Evolutionary conservation across 2,888 invertebrate species (phyloP).

Genomic region (Subacronicta megacephala): DNA sequence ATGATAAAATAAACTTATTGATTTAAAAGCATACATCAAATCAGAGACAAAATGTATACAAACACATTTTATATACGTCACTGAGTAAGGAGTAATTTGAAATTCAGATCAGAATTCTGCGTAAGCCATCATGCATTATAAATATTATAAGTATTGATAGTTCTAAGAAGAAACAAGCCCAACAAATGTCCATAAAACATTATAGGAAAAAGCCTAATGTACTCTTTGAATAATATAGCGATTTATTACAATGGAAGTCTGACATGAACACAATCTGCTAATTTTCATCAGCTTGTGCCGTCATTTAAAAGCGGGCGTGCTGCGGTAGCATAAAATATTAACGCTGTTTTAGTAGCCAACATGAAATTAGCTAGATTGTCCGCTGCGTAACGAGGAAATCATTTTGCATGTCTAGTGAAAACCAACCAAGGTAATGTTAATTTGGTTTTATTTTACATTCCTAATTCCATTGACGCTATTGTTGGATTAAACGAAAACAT

Average conservation of each 20-base stretch:
- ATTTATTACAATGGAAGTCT: neutral
- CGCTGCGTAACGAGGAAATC: conserved; percentile 60
- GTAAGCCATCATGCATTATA: no score
- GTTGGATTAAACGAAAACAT: neutral
- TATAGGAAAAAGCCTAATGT: no score
- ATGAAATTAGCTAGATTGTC: conserved; percentile 74
- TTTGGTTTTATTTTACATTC: conserved; percentile 41
- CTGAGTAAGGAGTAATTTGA: no score
- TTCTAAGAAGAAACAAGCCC: no score
- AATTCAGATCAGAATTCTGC: no score
- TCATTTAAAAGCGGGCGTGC: conserved; percentile 44
- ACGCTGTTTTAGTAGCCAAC: conserved; percentile 70
- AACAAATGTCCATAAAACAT: no score
- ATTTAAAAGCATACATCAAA: no score
- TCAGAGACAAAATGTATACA: no score
- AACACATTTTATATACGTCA: no score
- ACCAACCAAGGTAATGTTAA: conserved; percentile 37
- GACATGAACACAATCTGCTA: conserved; percentile 8
- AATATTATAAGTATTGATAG: no score
- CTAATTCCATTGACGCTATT: conserved; percentile 4
- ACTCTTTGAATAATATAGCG: no score
- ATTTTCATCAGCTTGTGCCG: conserved; percentile 34
- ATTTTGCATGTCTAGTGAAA: conserved; percentile 60
- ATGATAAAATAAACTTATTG: no score
- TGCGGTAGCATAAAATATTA: conserved; percentile 74